phyloP scores from a whole-genome alignment of 2,113 vertebrate genomes.

The Athene noctua region DNA sequence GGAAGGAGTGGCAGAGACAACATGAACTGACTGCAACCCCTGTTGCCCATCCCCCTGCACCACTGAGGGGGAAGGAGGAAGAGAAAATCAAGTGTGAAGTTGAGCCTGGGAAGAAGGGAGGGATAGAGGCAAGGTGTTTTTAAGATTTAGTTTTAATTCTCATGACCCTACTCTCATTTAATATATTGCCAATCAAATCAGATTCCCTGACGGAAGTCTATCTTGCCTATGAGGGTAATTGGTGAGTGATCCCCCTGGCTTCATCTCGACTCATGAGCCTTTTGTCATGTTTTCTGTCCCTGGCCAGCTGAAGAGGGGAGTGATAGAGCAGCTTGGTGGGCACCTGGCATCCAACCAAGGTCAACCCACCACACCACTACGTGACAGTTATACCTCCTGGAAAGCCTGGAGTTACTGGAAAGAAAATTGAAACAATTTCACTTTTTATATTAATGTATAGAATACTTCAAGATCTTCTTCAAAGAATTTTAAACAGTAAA shows the following conservation, averaged over 20 bases:
- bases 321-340: neutral
- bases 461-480: neutral
- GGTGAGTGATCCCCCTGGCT: neutral
- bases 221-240: fast-evolving
- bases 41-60: neutral
- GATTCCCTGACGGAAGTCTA: neutral
- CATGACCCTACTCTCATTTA: neutral
- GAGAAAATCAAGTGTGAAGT: neutral
- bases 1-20: neutral
- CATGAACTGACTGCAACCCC: neutral
- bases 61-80: neutral
- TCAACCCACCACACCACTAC: neutral
- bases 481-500: neutral
- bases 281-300: fast-evolving
- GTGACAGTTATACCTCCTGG: neutral
- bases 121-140: neutral
- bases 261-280: neutral
- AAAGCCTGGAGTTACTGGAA: neutral
- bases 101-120: fast-evolving
- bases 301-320: neutral
- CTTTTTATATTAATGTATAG: neutral
- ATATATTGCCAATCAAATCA: neutral
- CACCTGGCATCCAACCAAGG: too few species aligned
- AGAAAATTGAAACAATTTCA: neutral
- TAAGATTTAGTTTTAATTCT: neutral